Base-by-base conservation (phyloP, 1,140 invertebrate species). In the Arion vulgaris region DNA sequence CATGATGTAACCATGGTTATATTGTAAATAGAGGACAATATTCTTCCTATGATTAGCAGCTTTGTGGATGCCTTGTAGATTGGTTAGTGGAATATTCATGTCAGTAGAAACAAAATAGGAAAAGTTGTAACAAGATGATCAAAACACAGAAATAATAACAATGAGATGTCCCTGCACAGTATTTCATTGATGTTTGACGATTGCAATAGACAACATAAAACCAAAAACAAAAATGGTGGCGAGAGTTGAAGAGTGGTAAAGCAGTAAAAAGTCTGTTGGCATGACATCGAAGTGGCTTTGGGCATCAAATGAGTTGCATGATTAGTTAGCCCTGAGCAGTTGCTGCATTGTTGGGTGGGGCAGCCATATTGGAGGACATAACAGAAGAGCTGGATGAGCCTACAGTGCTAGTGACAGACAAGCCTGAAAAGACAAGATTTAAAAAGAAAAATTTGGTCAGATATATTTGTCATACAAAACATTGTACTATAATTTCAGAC, bases 361-460 rank as follows among this genome's bases (percentile, higher is more conserved):
- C 86, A 57, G 90, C 91, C 84, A 91, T 89, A 83, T 85, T 91
- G 78, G 91, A 85, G 75, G 90, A 87, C 84, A 91, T 86, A 57
- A 92, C 91, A 73, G 92, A 91, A 62, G 92, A 92, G 83, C 90
- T 90, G 69, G 90, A 89, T 74, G 90, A 87, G 76, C 90, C 92
- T 73, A 90, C 90, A 41, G 89, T 85, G 81, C 88, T 91, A 82
- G 85, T 90, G 73, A 91, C 84, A 39, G 85, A 85, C 38, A 89
- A 78, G 87, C 88, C 89, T 88, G 57, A 32, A 78, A n/a, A n/a
- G n/a, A 39, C 13, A 51, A 62, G 23, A 77, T 4, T 15, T 23
- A 19, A 19, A 57, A 57, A 11, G 23, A 9, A 57, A 57, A 69
- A 69, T n/a, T n/a, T n/a, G n/a, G 62, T 68, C 26, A 68, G 62